Evolutionary conservation across 2,888 invertebrate species (phyloP), one percentile per base, ranked within the genome.

Genomic region (Pandemis corylana): DNA sequence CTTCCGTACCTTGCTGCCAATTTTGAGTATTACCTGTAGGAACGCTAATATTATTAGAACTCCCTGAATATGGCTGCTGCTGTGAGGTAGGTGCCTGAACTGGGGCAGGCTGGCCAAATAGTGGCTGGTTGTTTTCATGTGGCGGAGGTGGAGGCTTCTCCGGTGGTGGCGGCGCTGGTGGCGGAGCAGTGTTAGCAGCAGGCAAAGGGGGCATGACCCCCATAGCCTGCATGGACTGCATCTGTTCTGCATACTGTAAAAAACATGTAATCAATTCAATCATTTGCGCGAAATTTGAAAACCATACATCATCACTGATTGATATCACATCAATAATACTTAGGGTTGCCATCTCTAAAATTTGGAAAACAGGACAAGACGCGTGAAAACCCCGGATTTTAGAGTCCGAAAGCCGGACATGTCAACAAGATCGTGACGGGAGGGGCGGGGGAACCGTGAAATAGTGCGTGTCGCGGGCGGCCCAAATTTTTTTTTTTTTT

Each of bases 101-200:
- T 51, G 80, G 77, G 56, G 76, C 76, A n/a, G 80, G 77, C 67
- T 82, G 79, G 67, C 81, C 85, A 80, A 84, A 93, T 5, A 92
- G 85, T 0, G 92, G 93, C 78, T 91, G 91, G 78, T 94, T 89
- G 79, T 92, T 93, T 77, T 94, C 93, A 77, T 92, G 90, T 4
- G 93, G 92, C 12, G 91, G 89, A 71, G 92, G 86, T 51, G 90
- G 80, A 56, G 94, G 87, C 77, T 91, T 85, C 42, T 86, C 80
- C 76, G 87, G 78, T 76, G 91, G 84, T 72, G 94, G 87, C 44
- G 90, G 75, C 72, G 87, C 75, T 76, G 87, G 78, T 72, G 85
- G 80, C 1, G 84, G 81, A 7, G 79, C 80, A 77, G 72, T 84
- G 81, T 49, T 78, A 15, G 80, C 78, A 28, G 82, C 78, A 10